phyloP scores from a whole-genome alignment of 2,797 vertebrate species.

The Hyperoplus immaculatus region DNA sequence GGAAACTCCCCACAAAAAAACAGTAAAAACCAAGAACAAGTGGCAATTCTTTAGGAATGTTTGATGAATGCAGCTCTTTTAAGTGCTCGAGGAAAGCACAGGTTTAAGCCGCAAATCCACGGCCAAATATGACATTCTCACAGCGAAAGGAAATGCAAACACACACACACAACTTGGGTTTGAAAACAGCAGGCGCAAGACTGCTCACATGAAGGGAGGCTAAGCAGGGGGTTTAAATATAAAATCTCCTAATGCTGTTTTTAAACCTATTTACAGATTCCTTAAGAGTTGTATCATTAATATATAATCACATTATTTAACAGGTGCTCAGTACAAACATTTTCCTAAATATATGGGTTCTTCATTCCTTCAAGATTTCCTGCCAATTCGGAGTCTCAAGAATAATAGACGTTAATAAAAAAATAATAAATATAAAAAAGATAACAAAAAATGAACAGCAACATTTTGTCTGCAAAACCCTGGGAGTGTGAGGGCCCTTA shows the following conservation, averaged over 20 bases:
- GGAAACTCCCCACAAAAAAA: slow-evolving; percentile 40
- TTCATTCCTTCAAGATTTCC: no score
- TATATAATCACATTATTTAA: no score
- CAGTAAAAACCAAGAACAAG: slow-evolving; percentile 62
- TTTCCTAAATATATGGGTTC: no score
- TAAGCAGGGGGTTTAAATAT: slow-evolving; percentile 6
- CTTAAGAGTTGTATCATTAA: no score
- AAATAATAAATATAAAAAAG: no score
- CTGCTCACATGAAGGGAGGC: background rate
- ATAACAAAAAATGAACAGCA: no score
- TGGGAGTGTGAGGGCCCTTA: no score
- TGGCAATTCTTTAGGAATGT: slow-evolving; percentile 55
- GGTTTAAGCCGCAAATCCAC: slow-evolving; percentile 36
- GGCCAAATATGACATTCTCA: slow-evolving; percentile 3
- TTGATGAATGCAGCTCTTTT: slow-evolving; percentile 42
- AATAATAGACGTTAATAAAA: no score
- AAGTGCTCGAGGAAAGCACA: slow-evolving; percentile 14
- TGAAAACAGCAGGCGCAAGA: background rate
- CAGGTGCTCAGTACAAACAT: no score
- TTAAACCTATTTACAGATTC: background rate
- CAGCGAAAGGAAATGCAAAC: slow-evolving; percentile 6
- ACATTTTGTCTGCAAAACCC: no score
- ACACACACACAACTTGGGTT: background rate
- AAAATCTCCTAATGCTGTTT: slow-evolving; percentile 6
- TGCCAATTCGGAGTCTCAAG: no score